These are phyloP conservation scores for Pristis pectinata DNA, from an alignment of 2,797 vertebrate genomes.

Conservation along the genomic window DNA sequence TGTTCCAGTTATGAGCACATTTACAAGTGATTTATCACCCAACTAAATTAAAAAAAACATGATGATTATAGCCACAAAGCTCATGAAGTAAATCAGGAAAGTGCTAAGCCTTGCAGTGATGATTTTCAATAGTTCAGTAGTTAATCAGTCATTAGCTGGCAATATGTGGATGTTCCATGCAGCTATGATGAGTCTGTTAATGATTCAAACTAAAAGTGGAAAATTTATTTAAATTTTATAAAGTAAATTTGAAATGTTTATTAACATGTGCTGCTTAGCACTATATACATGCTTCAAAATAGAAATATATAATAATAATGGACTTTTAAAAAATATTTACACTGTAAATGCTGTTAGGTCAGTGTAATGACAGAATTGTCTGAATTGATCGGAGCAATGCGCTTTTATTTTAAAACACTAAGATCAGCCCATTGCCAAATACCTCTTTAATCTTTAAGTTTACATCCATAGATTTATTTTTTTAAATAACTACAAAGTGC, in stretches of 20 bases:
- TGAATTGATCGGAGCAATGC: not conserved
- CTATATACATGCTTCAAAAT: not conserved
- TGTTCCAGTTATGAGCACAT: not conserved
- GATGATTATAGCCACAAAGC: not conserved
- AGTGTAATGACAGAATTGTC: not conserved
- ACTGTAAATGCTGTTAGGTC: conserved; percentile 5
- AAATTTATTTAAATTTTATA: not conserved
- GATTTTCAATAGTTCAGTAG: not conserved
- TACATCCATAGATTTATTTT: not conserved
- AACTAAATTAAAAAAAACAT: not conserved
- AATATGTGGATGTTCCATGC: not conserved
- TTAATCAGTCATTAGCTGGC: not conserved
- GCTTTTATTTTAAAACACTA: not conserved
- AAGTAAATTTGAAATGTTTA: not conserved
- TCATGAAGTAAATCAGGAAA: not conserved
- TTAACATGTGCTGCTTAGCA: not conserved
- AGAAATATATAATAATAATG: not conserved
- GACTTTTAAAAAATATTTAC: not conserved
- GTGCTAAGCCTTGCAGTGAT: not conserved
- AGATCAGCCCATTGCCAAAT: conserved; percentile 24
- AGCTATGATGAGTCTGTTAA: not conserved
- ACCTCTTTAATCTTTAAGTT: conserved; percentile 16
- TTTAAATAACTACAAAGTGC: not conserved
- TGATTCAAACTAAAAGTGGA: not conserved
- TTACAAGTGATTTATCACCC: not conserved